Evolutionary conservation across 1,140 invertebrate species (phyloP), one percentile per base, ranked within the genome.

Genomic region (Dendroctonus ponderosae): DNA sequence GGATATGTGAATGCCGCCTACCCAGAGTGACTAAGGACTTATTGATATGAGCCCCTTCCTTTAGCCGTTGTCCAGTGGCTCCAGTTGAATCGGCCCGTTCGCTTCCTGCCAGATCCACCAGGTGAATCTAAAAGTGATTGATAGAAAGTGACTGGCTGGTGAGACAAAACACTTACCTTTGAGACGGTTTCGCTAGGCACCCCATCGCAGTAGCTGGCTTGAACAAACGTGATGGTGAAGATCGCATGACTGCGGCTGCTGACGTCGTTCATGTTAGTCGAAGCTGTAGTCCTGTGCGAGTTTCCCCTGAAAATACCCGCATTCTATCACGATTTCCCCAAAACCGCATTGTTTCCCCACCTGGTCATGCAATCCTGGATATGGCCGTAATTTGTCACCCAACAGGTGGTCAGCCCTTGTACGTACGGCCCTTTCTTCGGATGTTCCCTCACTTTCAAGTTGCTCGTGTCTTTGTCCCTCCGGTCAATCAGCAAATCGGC

Each of bases 401-500:
- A 80, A 81, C 92, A 91, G 75, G 86, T 89, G 0, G 91, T 93
- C 82, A 83, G 80, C 91, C 91, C 91, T 81, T 94, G 91, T 50
- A 96, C 93, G 76, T 94, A 96, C n/a, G 93, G 91, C 43, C 94
- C 93, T 65, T 85, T 83, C 48, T 86, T 82, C 5, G 92, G 92
- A 83, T 96, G 92, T 80, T 96, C 93, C 40, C 94, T 80, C 42
- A 96, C 90, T 72, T 85, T 84, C 9, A 95, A 77, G 77, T 65
- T 80, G 42, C 71, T 78, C 9, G 48, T 61, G 14, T 67, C 65
- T 39, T 57, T 56, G 11, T 54, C 37, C 42, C 58, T 53, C 56
- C 52, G 52, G 41, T 67, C 58, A 8, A 67, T 91, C 51, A 93
- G 76, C 48, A 92, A 79, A 79, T 92, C 94, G 72, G 89, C 85